Evolutionary conservation across 92 coral and sea anemone genomes (phyloP), one percentile per base, ranked within the genome.

Genomic region (Chrysogorgia sp.): DNA sequence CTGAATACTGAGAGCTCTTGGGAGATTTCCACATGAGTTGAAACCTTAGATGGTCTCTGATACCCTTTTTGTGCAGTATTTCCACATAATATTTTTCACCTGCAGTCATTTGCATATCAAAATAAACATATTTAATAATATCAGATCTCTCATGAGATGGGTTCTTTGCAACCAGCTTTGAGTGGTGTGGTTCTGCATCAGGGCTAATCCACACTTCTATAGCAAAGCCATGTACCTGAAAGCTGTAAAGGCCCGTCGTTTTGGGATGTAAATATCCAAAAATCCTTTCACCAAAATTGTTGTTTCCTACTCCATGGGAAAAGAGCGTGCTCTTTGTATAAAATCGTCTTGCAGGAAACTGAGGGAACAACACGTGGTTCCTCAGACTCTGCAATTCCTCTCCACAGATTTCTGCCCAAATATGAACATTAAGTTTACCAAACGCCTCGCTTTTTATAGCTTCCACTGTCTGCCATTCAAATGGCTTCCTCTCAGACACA

Each of bases 131-230:
- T 35, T 7, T 0, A 57, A 31, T 56, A 40, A 32, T 34, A 24
- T 24, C 57, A 40, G 40, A 31, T 24, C 56, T 71, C 7, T 8
- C 34, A 7, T 33, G 17, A 3, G 10, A 43, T 14, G 31, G 2
- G 7, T 74, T 40, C 23, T 74, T 61, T 33, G 43, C 83, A 23
- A 92, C 43, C n/a, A 79, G 52, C 52, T 74, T 71, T 60, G 91
- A 63, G 29, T 80, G 77, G 49, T 63, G 48, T 10, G 93, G 98
- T 15, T 83, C 59, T 2, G 77, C 40, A 67, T 91, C 80, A 17
- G 72, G 50, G 64, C 98, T 89, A 0, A 93, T 26, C 98, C 98
- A 93, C 0, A 93, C 65, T 67, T 93, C 98, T 2, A 92, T 69
- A 30, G 90, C 49, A 55, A 85, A 83, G 23, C 93, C 76, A 50